Evolutionary conservation across 2,888 invertebrate genomes (phyloP).

Genomic region (Lasioglossum villosulum): DNA sequence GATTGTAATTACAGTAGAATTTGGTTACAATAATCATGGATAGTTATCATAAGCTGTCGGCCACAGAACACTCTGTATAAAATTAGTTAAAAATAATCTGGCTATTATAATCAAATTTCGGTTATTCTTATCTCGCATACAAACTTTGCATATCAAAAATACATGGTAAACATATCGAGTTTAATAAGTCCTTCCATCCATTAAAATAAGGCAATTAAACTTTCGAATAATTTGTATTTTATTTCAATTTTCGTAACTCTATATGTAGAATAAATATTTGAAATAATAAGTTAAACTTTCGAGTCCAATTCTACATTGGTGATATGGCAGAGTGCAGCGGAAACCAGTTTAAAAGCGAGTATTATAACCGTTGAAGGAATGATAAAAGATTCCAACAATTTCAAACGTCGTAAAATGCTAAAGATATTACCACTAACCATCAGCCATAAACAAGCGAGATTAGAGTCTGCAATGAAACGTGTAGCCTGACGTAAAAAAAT

Average conservation of each 20-base stretch:
- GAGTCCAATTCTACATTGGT: neutral
- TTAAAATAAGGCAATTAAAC: too few relatives aligned
- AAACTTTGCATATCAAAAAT: too few relatives aligned
- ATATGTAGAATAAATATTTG: neutral
- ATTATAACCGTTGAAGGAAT: neutral
- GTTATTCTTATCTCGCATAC: too few relatives aligned
- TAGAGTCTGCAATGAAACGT: constrained; percentile 7
- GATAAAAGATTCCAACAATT: constrained; percentile 3
- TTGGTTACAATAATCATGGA: too few relatives aligned
- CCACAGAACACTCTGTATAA: too few relatives aligned
- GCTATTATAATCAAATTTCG: too few relatives aligned
- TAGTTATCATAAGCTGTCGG: too few relatives aligned
- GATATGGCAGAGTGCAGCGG: neutral
- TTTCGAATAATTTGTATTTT: too few relatives aligned
- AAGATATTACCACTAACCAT: constrained; percentile 4
- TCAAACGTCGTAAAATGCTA: constrained; percentile 13
- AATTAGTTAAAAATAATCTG: too few relatives aligned
- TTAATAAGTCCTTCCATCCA: too few relatives aligned
- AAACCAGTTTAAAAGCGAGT: neutral
- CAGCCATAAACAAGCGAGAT: constrained; percentile 8
- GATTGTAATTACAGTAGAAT: too few relatives aligned
- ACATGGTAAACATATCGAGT: too few relatives aligned
- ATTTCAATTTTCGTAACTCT: neutral
- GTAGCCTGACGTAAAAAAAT: neutral
- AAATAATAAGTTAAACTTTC: neutral